Conservation (phyloP, 2,888 invertebrate species). For the Mamestra brassicae region DNA sequence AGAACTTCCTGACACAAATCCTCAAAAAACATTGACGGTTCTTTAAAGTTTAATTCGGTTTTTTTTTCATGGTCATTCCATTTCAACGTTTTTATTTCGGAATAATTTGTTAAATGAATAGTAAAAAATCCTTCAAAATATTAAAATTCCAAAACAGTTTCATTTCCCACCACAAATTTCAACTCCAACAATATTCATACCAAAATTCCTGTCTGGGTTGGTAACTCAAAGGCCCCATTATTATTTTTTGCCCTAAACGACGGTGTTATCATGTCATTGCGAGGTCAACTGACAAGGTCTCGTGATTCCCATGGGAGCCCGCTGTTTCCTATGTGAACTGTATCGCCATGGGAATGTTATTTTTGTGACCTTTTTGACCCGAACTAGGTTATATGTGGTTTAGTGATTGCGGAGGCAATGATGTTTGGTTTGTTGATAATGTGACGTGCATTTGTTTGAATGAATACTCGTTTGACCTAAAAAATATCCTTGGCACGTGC, state of each 20-base stretch:
- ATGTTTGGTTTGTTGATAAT: neutral
- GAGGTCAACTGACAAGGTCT: constrained; percentile 70
- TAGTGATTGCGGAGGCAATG: constrained; percentile 1
- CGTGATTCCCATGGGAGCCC: constrained; percentile 62
- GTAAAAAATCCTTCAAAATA: neutral
- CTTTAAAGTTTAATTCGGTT: too few species aligned
- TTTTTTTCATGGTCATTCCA: too few species aligned
- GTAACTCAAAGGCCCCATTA: constrained; percentile 35
- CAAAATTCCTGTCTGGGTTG: constrained; percentile 35
- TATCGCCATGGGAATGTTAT: constrained; percentile 66
- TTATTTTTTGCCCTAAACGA: constrained; percentile 44
- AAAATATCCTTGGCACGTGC: too few species aligned
- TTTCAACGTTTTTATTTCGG: too few species aligned
- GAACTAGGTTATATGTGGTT: neutral
- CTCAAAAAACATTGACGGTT: too few species aligned
- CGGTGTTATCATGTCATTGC: constrained; percentile 59
- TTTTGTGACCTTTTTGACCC: constrained; percentile 46
- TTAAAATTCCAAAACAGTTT: neutral
- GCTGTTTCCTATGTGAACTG: constrained; percentile 66
- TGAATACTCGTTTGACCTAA: too few species aligned
- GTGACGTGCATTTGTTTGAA: neutral
- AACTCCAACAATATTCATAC: constrained; percentile 35
- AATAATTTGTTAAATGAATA: too few species aligned
- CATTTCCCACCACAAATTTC: neutral
- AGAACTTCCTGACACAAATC: too few species aligned